Evolutionary conservation across 1,140 invertebrate genomes (phyloP).

Genomic region (Heliconius hewitsoni): DNA sequence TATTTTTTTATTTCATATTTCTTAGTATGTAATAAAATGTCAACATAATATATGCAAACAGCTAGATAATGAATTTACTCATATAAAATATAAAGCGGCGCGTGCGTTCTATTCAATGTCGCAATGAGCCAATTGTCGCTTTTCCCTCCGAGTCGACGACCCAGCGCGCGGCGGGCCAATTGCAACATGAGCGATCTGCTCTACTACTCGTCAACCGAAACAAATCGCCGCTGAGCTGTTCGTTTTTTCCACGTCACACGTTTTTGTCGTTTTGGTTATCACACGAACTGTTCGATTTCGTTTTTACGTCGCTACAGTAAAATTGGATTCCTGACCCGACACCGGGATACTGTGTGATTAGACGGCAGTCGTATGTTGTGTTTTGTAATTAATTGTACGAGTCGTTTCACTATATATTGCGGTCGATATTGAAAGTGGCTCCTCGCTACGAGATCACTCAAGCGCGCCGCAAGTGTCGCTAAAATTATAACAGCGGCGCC

Average conservation of each 20-base stretch:
- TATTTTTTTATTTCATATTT: too few relatives aligned
- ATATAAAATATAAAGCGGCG: neutral
- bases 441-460: slow-evolving; percentile 43
- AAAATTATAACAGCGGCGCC: slow-evolving; percentile 57
- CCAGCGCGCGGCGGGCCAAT: slow-evolving; percentile 50
- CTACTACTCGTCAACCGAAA: slow-evolving; percentile 62
- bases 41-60: neutral
- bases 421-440: slow-evolving; percentile 28
- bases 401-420: slow-evolving; percentile 19
- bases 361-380: slow-evolving; percentile 12
- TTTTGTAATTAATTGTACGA: slow-evolving; percentile 19
- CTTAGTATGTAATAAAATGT: too few relatives aligned
- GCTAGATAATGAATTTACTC: neutral
- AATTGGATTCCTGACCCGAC: slow-evolving; percentile 51
- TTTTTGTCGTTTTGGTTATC: slow-evolving; percentile 52
- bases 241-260: slow-evolving; percentile 60
- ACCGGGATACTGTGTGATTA: slow-evolving; percentile 21
- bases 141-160: slow-evolving; percentile 60
- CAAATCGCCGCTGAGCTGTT: slow-evolving; percentile 60
- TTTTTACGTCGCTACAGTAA: slow-evolving; percentile 49
- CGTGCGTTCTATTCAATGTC: slow-evolving; percentile 7
- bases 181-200: slow-evolving; percentile 53
- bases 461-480: slow-evolving; percentile 47
- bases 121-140: slow-evolving; percentile 37
- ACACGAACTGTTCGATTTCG: slow-evolving; percentile 43